These are phyloP conservation scores for Eumacrocentrus americanus DNA, from an alignment of 2,888 invertebrate species.

Conservation along the genomic window DNA sequence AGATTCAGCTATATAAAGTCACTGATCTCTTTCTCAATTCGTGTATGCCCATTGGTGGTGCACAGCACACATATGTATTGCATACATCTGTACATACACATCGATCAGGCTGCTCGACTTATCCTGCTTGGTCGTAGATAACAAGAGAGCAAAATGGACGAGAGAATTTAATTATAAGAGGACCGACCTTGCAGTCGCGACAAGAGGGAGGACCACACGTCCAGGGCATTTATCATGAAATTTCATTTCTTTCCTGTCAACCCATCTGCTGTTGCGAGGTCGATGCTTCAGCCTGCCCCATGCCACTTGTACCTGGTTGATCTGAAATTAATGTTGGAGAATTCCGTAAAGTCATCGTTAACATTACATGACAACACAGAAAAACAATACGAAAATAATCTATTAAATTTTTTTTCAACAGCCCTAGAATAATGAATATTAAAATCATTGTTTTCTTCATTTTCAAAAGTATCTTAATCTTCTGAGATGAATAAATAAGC, in stretches of 20 bases:
- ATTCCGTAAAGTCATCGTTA: no score
- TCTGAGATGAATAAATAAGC: no score
- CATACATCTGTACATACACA: no score
- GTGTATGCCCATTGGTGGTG: no score
- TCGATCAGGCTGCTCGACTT: no score
- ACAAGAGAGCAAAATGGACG: no score
- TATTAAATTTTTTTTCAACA: not conserved
- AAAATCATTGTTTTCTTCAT: not conserved
- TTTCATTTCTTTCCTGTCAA: constrained; percentile 35
- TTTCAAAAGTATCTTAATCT: no score
- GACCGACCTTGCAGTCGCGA: no score
- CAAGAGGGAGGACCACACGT: no score
- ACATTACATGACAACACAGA: not conserved
- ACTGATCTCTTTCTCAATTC: not conserved
- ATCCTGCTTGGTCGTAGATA: no score
- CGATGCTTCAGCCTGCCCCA: constrained; percentile 40
- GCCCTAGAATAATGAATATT: not conserved
- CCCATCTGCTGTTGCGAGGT: constrained; percentile 46
- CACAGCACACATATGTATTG: no score
- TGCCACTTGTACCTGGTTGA: constrained; percentile 45
- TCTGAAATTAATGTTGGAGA: constrained; percentile 42
- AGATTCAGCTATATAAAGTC: not conserved
- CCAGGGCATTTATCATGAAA: constrained; percentile 26
- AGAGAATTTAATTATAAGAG: no score
- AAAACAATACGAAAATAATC: not conserved